phyloP scores from a whole-genome alignment of 2,113 vertebrate genomes.

The Rana temporaria region DNA sequence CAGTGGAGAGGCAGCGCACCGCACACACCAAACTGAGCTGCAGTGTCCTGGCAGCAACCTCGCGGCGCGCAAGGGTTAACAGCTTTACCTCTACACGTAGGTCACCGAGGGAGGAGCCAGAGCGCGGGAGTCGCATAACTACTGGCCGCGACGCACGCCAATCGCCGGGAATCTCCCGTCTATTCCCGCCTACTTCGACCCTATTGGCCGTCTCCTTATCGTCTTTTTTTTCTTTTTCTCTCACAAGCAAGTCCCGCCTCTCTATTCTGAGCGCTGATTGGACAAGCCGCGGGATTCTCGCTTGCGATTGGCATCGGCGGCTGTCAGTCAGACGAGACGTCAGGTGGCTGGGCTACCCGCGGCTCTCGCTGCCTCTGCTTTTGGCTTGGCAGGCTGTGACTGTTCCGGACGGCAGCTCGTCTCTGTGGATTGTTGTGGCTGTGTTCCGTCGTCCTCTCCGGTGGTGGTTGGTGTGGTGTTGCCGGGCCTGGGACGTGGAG shows the following conservation, averaged over 20 bases:
- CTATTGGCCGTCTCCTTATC: neutral
- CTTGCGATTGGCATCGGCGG: neutral
- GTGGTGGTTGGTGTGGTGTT: no score
- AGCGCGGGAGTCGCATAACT: neutral
- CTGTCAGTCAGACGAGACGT: conserved; percentile 47
- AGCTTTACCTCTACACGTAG: conserved; percentile 37
- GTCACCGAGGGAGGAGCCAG: conserved; percentile 24
- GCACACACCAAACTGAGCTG: neutral
- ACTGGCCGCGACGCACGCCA: conserved; percentile 10
- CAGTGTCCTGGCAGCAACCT: conserved; percentile 22
- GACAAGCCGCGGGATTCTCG: neutral
- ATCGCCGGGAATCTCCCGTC: conserved; percentile 32
- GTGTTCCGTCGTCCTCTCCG: neutral
- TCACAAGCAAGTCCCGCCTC: conserved; percentile 2
- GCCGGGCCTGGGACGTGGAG: neutral
- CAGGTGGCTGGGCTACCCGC: conserved; percentile 57
- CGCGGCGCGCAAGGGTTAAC: conserved; percentile 24
- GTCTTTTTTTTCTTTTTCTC: conserved; percentile 10
- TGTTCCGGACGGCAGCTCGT: conserved; percentile 5
- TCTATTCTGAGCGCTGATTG: neutral
- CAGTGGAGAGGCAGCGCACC: neutral
- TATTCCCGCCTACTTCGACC: neutral
- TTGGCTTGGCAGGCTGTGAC: conserved; percentile 29
- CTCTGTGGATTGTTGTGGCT: conserved; percentile 28
- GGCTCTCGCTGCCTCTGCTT: conserved; percentile 44